Percentiles rank a stretch among this genome's conserved stretches.
These are phyloP conservation scores for Cricetomys ansorgei DNA, from an alignment of 2,113 vertebrate genomes.

Conservation along the genomic window DNA sequence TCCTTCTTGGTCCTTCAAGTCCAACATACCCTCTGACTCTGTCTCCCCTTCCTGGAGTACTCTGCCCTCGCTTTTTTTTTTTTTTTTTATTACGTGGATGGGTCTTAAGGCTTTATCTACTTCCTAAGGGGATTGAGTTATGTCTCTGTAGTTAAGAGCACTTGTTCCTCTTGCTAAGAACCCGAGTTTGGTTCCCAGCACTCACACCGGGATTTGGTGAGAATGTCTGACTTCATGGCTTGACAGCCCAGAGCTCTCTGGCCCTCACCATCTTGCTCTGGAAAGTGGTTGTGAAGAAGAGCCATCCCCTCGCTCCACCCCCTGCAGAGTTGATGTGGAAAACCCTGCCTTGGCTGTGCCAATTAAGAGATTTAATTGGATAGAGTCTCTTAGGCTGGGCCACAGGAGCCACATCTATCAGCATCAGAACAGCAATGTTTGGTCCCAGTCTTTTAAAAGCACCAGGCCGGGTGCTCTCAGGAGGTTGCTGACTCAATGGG, in stretches of 20 bases:
- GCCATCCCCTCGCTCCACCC: accelerated
- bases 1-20: background rate
- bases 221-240: background rate
- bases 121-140: background rate
- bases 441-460: background rate
- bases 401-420: background rate
- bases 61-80: background rate
- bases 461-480: background rate
- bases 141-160: background rate
- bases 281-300: background rate
- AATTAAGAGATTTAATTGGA: background rate
- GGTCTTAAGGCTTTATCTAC: background rate
- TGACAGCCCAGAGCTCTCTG: background rate
- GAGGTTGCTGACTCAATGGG: no score
- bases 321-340: background rate
- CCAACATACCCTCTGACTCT: accelerated
- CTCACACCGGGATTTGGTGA: background rate
- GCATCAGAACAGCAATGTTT: background rate
- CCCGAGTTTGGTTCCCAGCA: background rate
- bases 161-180: background rate
- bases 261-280: background rate
- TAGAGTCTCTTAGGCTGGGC: background rate
- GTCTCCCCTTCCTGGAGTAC: accelerated
- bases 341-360: background rate
- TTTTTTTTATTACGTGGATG: no score